These are phyloP conservation scores for Conus canariensis DNA, from an alignment of 2,888 invertebrate genomes.

Conservation along the genomic window DNA sequence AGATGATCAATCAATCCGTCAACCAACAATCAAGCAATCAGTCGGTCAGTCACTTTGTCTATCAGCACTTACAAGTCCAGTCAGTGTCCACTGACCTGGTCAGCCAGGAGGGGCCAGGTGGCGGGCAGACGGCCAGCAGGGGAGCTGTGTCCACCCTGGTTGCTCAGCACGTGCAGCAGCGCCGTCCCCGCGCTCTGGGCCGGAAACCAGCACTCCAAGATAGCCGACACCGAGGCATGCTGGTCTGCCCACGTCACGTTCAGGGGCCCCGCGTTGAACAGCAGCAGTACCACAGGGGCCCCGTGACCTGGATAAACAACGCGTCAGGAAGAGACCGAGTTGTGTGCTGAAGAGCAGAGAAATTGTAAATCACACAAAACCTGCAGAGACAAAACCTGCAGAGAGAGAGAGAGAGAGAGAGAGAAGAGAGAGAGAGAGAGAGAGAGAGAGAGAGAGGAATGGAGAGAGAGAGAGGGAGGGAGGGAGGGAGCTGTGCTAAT, in stretches of 20 bases:
- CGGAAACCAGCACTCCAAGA: slow-evolving; percentile 71
- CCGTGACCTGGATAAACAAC: slow-evolving; percentile 52
- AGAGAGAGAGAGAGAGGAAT: too few relatives aligned
- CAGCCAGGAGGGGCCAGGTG: slow-evolving; percentile 67
- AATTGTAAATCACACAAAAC: too few relatives aligned
- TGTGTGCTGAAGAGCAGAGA: too few relatives aligned
- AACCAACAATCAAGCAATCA: too few relatives aligned
- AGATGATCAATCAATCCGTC: slow-evolving; percentile 53
- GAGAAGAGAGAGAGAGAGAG: too few relatives aligned
- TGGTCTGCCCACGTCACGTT: slow-evolving; percentile 70
- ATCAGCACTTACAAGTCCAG: too few relatives aligned
- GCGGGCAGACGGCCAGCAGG: slow-evolving; percentile 74
- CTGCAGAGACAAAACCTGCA: too few relatives aligned
- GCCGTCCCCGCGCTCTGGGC: slow-evolving; percentile 74
- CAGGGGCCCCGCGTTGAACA: slow-evolving; percentile 74
- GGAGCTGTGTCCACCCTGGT: slow-evolving; percentile 58
- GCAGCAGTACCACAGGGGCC: slow-evolving; percentile 61
- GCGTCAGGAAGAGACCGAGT: background rate
- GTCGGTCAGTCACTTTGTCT: too few relatives aligned
- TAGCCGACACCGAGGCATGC: slow-evolving; percentile 60
- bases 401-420: too few relatives aligned
- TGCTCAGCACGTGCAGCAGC: slow-evolving; percentile 62
- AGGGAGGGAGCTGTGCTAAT: too few relatives aligned
- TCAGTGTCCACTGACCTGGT: background rate
- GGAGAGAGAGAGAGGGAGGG: too few relatives aligned